Evolutionary conservation across 2,113 vertebrate genomes (phyloP).

Genomic region (Indri indri): DNA sequence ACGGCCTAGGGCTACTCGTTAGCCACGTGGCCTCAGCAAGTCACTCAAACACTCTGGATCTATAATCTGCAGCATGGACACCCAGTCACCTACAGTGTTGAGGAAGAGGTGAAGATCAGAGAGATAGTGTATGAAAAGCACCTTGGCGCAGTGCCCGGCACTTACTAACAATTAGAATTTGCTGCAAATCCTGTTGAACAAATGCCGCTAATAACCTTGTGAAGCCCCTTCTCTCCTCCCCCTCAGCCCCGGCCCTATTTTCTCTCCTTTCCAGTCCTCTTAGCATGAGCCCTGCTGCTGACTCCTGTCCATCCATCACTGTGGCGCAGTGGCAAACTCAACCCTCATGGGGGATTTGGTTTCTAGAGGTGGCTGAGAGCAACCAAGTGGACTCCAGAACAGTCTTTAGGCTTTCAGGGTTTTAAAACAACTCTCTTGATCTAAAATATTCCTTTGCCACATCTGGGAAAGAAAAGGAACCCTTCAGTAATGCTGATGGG

Average conservation of each 20-base stretch:
- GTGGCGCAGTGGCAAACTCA: not conserved
- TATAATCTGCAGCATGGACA: not conserved
- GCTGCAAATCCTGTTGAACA: not conserved
- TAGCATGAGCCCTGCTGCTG: not conserved
- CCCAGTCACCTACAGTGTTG: not conserved
- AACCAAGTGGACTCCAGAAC: not conserved
- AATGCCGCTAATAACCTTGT: not conserved
- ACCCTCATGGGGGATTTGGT: not conserved
- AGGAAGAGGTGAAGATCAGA: not conserved
- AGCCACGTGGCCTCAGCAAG: not conserved
- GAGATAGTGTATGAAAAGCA: not conserved
- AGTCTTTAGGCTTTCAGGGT: not conserved
- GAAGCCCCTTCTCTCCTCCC: fast-evolving
- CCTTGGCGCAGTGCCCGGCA: not conserved
- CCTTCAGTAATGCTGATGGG: conserved; percentile 25
- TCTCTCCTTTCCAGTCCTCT: not conserved
- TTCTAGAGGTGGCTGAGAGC: not conserved
- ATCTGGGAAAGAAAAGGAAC: not conserved
- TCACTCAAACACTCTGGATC: not conserved
- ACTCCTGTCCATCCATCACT: not conserved
- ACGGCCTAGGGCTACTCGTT: not conserved
- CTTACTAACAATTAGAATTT: not conserved
- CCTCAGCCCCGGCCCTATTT: too few relatives aligned
- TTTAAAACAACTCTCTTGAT: not conserved
- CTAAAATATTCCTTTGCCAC: not conserved